Base-by-base conservation (phyloP, 2,113 vertebrate genomes). In the Taurulus bubalis region DNA sequence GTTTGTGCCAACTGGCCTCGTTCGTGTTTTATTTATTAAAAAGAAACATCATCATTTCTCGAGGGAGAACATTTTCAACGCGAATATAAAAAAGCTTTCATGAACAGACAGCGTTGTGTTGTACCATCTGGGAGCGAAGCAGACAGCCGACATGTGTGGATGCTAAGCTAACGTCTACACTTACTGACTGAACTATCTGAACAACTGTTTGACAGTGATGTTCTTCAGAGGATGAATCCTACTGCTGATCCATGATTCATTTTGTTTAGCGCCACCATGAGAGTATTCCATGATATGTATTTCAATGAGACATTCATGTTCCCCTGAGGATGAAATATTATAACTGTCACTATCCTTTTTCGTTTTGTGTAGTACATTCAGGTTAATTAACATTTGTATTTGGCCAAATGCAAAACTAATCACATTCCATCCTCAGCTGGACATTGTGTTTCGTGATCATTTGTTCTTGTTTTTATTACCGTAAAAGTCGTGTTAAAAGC, bases 71-170 rank as follows among this genome's bases (percentile, higher is more conserved):
- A 51, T 34, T 20, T 58, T 70, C 51, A 36, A 36, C 0, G 7
- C 32, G 36, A 55, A 22, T 32, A 60, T n/a, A 71, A 75, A 71
- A 75, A 71, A 53, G 18, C 55, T 40, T 42, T 64, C 45, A 64
- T 70, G 34, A 75, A 53, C 34, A 0, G 6, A 62, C 55, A 42
- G 40, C 16, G 11, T 56, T 40, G 22, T 75, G 2, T 70, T 47
- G 12, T n/a, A 40, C 66, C 40, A 53, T 47, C 51, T 28, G 38
- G n/a, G 47, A 60, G 34, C 49, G 36, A 63, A 70, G 30, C 32
- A 67, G 2, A 34, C n/a, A 3, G 4, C 16, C 24, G 9, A 26
- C 12, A 70, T 55, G 14, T 55, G 14, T 36, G 3, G 22, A 38
- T 71, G 14, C 42, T 47, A 45, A 12, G 34, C 15, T 40, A 40